Evolutionary conservation across 2,797 vertebrate genomes (phyloP), one percentile per base, ranked within the genome.

Genomic region (Tokudaia muenninki): DNA sequence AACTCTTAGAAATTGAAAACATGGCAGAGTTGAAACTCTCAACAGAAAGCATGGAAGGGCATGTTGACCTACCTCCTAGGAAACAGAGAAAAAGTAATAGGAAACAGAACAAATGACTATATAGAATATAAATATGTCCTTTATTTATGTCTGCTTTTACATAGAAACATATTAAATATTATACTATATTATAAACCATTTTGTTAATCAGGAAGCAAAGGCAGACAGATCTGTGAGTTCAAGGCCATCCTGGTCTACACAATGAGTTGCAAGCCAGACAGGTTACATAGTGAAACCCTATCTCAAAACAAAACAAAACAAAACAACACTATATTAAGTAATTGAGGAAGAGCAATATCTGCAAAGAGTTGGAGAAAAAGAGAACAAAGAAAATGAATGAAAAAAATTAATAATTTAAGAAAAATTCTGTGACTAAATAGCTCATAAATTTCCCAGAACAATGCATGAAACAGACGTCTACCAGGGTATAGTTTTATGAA

Each of bases 1-100:
- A 94, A 31, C 44, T 44, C 57, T 93, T 90, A 88, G 41, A 91
- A 91, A 93, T 90, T 80, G 70, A 90, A 97, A 93, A 72, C 57
- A 93, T 72, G 82, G 41, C 72, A 92, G 59, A 96, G 87, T 16
- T 90, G 19, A 91, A 93, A 52, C 9, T 67, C 3, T 86, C 59
- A 41, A 44, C 47, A 91, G 47, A 83, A 92, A 94, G 12, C 31
- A 57, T 61, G 55, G 65, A 91, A 81, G 17, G 81, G 59, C 4
- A 41, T 26, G 31, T 80, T 82, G 61, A 96, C 65, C 55, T 55
- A n/a, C 59, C 34, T 87, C 86, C 87, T 59, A 77, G 41, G 65
- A 88, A 91, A 44, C 37, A 84, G 57, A 87, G 1, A 87, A 75
- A 90, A 78, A 70, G 9, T 31, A 88, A 87, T 41, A 37, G 67